phyloP scores from a whole-genome alignment of 2,797 vertebrate species.

The Menidia menidia region DNA sequence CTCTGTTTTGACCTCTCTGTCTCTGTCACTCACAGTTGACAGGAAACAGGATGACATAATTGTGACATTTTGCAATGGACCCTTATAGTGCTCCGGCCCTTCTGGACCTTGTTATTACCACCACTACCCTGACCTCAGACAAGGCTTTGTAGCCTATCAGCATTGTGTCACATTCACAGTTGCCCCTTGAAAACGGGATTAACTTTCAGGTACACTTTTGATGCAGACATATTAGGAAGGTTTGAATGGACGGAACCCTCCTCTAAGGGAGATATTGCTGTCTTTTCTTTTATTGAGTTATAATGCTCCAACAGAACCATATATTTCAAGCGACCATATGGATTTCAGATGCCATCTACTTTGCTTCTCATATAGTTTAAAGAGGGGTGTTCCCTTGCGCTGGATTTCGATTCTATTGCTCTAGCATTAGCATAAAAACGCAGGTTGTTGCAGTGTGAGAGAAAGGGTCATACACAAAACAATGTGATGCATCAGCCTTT shows the following conservation, averaged over 20 bases:
- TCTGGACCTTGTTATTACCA: slow-evolving; percentile 62
- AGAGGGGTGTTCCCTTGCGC: too few relatives aligned
- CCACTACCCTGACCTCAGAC: slow-evolving; percentile 41
- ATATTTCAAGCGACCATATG: background rate
- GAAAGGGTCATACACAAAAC: too few relatives aligned
- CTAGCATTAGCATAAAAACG: too few relatives aligned
- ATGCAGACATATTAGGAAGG: slow-evolving; percentile 34
- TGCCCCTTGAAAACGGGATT: slow-evolving; percentile 60
- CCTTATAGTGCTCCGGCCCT: slow-evolving; percentile 47
- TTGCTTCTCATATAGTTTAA: background rate
- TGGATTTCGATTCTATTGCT: background rate
- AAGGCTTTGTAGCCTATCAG: slow-evolving; percentile 51
- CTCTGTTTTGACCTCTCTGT: slow-evolving; percentile 70
- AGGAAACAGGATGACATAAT: slow-evolving; percentile 66
- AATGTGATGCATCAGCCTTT: too few relatives aligned
- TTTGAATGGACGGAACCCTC: slow-evolving; percentile 40
- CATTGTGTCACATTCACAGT: slow-evolving; percentile 47
- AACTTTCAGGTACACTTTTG: slow-evolving; percentile 56
- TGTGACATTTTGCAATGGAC: slow-evolving; percentile 64
- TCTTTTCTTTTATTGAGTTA: slow-evolving; percentile 46
- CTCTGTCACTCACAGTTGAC: slow-evolving; percentile 73
- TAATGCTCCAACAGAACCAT: slow-evolving; percentile 21
- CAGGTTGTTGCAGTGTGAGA: too few relatives aligned
- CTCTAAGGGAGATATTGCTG: slow-evolving; percentile 51
- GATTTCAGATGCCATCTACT: background rate